These are phyloP conservation scores for Coreoperca whiteheadi DNA, from an alignment of 2,113 vertebrate species.

Conservation along the genomic window DNA sequence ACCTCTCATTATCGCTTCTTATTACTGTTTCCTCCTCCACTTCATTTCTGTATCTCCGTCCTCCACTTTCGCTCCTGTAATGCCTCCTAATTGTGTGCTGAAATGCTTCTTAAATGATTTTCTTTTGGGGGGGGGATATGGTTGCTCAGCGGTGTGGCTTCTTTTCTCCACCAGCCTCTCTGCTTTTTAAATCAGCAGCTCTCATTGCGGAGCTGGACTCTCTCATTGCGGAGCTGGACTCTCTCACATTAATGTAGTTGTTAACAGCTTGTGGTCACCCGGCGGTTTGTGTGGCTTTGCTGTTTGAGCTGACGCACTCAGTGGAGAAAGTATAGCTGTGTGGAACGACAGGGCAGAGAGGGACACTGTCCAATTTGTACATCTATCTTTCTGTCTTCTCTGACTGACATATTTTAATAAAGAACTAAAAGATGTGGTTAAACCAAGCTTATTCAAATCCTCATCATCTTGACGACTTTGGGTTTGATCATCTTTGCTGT, in stretches of 20 bases:
- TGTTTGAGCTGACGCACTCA: conserved; percentile 61
- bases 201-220: conserved; percentile 55
- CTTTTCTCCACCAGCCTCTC: conserved; percentile 21
- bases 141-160: conserved; percentile 13
- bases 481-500: neutral
- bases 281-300: conserved; percentile 75
- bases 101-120: conserved; percentile 38
- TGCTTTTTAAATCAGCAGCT: conserved; percentile 57
- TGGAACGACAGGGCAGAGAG: conserved; percentile 16
- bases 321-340: conserved; percentile 42
- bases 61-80: conserved; percentile 5
- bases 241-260: conserved; percentile 77
- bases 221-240: conserved; percentile 61
- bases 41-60: neutral
- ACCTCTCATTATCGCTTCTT: conserved; percentile 9
- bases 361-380: neutral
- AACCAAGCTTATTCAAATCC: neutral
- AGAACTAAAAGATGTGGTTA: neutral
- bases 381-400: neutral
- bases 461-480: neutral
- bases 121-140: conserved; percentile 19
- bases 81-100: conserved; percentile 29
- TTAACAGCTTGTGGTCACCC: conserved; percentile 77
- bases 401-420: neutral
- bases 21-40: conserved; percentile 27